Conservation (phyloP, 2,888 invertebrate genomes). For the Hirtodrosophila histrioides region DNA sequence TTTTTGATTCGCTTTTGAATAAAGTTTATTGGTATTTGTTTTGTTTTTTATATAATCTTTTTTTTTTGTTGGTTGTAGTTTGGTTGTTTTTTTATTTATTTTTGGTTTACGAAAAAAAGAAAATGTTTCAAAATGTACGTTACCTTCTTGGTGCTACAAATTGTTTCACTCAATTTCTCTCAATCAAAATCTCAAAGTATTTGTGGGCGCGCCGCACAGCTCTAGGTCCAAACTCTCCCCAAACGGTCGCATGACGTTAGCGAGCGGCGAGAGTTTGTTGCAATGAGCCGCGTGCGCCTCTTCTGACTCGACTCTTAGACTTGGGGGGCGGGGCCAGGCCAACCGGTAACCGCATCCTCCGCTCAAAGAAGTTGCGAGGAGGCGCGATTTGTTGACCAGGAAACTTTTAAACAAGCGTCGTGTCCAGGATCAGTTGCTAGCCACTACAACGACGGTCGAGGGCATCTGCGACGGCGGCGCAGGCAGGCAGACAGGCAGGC, state of each 20-base stretch:
- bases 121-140: slow-evolving; percentile 79
- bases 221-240: slow-evolving; percentile 76
- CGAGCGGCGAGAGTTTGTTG: slow-evolving; percentile 76
- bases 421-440: slow-evolving; percentile 72
- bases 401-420: slow-evolving; percentile 11
- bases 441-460: slow-evolving; percentile 52
- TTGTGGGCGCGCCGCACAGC: slow-evolving; percentile 66
- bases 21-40: slow-evolving; percentile 37
- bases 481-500: slow-evolving; percentile 68
- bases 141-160: slow-evolving; percentile 79
- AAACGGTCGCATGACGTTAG: slow-evolving; percentile 71
- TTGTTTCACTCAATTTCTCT: slow-evolving; percentile 79
- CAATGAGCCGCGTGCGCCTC: slow-evolving; percentile 76
- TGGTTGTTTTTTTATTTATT: slow-evolving; percentile 29
- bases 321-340: slow-evolving; percentile 48
- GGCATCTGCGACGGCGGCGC: slow-evolving; percentile 9
- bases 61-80: slow-evolving; percentile 6
- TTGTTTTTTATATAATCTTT: slow-evolving; percentile 26
- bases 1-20: slow-evolving; percentile 54
- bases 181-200: slow-evolving; percentile 79
- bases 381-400: slow-evolving; percentile 50
- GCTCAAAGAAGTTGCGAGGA: slow-evolving; percentile 25
- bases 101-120: slow-evolving; percentile 68
- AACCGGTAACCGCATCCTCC: slow-evolving; percentile 57
- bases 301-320: slow-evolving; percentile 57